phyloP scores from a whole-genome alignment of 2,113 vertebrate genomes.

The Choloepus hoffmanni region DNA sequence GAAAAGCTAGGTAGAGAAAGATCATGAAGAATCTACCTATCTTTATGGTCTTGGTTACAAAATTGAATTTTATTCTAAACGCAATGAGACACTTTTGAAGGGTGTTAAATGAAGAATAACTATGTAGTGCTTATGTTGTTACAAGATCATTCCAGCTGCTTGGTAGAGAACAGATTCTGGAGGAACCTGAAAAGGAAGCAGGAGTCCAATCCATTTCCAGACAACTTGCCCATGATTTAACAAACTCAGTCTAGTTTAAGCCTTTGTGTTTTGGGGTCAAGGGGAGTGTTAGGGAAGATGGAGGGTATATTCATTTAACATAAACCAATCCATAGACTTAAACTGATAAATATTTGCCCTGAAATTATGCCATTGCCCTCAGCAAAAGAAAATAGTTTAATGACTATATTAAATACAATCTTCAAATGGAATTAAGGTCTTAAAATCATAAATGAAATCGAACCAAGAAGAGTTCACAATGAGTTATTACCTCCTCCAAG shows the following conservation, averaged over 20 bases:
- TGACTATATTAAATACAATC: neutral
- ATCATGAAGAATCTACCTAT: neutral
- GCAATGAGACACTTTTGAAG: neutral
- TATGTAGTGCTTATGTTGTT: neutral
- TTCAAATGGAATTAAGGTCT: neutral
- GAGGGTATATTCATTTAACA: neutral
- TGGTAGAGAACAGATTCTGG: neutral
- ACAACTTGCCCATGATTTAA: neutral
- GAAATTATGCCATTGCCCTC: slow-evolving; percentile 11
- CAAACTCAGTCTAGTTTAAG: neutral
- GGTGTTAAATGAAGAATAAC: neutral
- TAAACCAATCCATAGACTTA: neutral
- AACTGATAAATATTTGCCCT: neutral
- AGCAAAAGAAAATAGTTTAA: neutral
- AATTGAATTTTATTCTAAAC: slow-evolving; percentile 25
- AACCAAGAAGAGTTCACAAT: neutral
- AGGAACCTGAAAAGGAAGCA: neutral
- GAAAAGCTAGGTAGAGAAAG: neutral
- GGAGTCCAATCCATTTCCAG: neutral
- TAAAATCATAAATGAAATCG: neutral
- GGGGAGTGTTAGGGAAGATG: neutral
- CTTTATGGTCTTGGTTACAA: neutral
- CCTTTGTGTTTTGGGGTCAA: neutral
- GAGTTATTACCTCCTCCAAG: neutral
- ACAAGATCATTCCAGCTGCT: neutral